A percentile compares a stretch with the other conserved stretches of the same genome.
phyloP scores from a whole-genome alignment of 2,888 invertebrate genomes.

The Lithodes maja region DNA sequence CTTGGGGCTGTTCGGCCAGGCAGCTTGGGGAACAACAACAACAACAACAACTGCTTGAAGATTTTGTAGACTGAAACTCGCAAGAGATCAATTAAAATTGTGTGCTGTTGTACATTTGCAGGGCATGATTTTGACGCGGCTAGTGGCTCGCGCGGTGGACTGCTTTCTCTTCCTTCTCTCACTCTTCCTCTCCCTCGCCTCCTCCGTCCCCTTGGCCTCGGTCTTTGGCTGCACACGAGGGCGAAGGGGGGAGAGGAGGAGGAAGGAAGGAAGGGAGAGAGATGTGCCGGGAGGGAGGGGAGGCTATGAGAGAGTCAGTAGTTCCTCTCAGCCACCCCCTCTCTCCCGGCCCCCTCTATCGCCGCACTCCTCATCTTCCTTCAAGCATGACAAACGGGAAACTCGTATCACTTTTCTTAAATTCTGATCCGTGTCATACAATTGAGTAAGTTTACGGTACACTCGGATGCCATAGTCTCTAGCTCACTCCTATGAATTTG shows the following conservation, averaged over 20 bases:
- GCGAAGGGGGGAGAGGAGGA: background rate
- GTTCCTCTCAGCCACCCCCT: background rate
- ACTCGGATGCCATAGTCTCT: too few species aligned
- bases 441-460: too few species aligned
- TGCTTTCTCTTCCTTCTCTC: constrained; percentile 47
- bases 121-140: constrained; percentile 46
- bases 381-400: background rate
- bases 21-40: too few species aligned
- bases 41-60: too few species aligned
- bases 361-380: background rate
- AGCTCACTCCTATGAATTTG: too few species aligned
- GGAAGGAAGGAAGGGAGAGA: background rate
- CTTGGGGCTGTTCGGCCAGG: too few species aligned
- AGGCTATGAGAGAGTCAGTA: background rate
- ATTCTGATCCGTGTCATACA: background rate
- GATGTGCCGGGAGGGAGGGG: background rate
- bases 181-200: constrained; percentile 45
- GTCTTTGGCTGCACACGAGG: constrained; percentile 34
- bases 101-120: constrained; percentile 19
- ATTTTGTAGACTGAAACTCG: too few species aligned
- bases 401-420: background rate
- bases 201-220: constrained; percentile 36
- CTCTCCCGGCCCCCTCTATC: background rate
- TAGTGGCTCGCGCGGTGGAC: constrained; percentile 43
- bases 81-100: too few species aligned